These are phyloP conservation scores for Pseudonaja textilis DNA, from an alignment of 2,113 vertebrate species.

Conservation along the genomic window DNA sequence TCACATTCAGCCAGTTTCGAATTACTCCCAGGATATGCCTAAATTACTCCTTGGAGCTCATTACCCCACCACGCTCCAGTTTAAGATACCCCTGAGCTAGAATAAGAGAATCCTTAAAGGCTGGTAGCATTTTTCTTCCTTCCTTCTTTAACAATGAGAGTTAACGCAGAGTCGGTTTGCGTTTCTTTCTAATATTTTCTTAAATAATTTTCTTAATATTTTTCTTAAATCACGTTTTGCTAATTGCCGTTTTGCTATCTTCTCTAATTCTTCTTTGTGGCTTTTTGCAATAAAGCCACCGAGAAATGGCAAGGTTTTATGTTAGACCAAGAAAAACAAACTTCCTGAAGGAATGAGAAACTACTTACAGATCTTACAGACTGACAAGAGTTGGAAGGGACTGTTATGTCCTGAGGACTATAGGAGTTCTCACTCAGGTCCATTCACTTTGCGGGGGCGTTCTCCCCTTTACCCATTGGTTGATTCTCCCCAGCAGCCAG, in stretches of 20 bases:
- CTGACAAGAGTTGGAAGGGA: too few species aligned
- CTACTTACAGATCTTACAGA: background rate
- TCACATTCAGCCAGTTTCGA: background rate
- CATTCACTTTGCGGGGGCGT: too few species aligned
- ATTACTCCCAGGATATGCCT: background rate
- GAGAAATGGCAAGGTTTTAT: background rate
- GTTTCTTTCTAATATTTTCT: background rate
- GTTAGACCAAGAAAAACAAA: background rate
- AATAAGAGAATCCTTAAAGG: background rate
- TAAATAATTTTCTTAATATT: too few species aligned
- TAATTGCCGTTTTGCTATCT: background rate
- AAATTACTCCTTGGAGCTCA: background rate
- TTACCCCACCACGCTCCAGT: background rate
- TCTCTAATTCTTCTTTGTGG: background rate
- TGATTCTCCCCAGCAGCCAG: too few species aligned
- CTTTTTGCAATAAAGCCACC: background rate
- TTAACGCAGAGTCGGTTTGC: background rate
- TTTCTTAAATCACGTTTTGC: background rate
- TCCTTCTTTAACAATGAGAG: background rate
- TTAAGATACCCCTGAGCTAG: background rate
- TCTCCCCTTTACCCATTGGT: too few species aligned
- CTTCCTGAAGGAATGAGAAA: background rate
- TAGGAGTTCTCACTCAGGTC: too few species aligned
- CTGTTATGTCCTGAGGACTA: too few species aligned
- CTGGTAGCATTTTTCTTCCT: background rate